phyloP scores from a whole-genome alignment of 2,888 invertebrate genomes.

The Protonemura montana region DNA sequence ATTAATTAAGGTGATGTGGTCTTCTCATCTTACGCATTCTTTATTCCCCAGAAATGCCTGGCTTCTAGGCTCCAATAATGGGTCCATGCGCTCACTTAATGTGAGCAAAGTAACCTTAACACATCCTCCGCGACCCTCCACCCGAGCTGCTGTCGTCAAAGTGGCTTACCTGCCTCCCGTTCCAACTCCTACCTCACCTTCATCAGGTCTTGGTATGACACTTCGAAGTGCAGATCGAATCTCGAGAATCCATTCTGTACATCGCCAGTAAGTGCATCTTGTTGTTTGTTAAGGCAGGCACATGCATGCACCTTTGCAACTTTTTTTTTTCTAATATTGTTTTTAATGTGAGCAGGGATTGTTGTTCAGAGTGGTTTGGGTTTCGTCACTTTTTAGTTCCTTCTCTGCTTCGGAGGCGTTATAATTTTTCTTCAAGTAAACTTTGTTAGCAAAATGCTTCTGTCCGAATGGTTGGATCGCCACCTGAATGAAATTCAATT shows the following conservation, averaged over 20 bases:
- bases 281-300: slow-evolving; percentile 18
- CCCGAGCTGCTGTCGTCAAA: slow-evolving; percentile 45
- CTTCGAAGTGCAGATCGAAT: slow-evolving; percentile 48
- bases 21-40: slow-evolving; percentile 19
- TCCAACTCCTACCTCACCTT: slow-evolving; percentile 38
- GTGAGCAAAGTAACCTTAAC: slow-evolving; percentile 47
- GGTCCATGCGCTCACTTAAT: slow-evolving; percentile 47
- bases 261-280: slow-evolving; percentile 48
- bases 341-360: neutral
- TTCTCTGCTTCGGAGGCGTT: no score
- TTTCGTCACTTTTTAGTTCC: no score
- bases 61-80: slow-evolving; percentile 49
- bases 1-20: neutral
- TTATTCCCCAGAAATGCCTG: slow-evolving; percentile 46
- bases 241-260: slow-evolving; percentile 46
- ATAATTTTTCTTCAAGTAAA: no score
- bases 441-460: no score
- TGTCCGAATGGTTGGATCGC: no score
- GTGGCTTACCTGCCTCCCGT: slow-evolving; percentile 44
- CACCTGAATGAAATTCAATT: no score
- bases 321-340: slow-evolving; percentile 21
- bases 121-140: slow-evolving; percentile 45
- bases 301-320: slow-evolving; percentile 24
- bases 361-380: neutral
- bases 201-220: slow-evolving; percentile 47